phyloP scores from a whole-genome alignment of 2,888 invertebrate genomes.

The Rhodophaea formosa region DNA sequence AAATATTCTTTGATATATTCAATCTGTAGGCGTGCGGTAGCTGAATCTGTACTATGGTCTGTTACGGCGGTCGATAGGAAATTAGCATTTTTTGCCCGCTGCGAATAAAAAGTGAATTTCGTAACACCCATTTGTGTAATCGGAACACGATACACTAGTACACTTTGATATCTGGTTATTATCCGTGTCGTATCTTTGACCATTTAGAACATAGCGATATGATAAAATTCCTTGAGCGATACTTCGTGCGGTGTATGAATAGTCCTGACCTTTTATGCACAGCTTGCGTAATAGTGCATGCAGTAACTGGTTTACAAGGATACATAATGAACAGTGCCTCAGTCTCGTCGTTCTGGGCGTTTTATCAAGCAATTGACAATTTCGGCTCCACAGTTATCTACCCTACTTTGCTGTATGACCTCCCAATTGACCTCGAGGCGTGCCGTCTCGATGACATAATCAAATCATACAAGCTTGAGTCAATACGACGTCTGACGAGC shows the following conservation, averaged over 20 bases:
- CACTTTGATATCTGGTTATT: slow-evolving; percentile 28
- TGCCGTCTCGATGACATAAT: slow-evolving; percentile 53
- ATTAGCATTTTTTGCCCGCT: slow-evolving; percentile 29
- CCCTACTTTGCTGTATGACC: slow-evolving; percentile 50
- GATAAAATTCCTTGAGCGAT: slow-evolving; percentile 19
- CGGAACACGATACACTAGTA: slow-evolving; percentile 29
- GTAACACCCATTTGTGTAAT: slow-evolving; percentile 37
- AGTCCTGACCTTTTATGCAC: slow-evolving; percentile 25
- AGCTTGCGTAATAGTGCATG: slow-evolving; percentile 28
- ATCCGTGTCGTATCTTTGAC: slow-evolving; percentile 39
- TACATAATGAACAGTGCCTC: slow-evolving; percentile 19
- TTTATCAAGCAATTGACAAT: slow-evolving; percentile 37
- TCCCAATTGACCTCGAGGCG: slow-evolving; percentile 59
- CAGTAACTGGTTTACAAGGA: slow-evolving; percentile 36
- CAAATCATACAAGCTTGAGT: slow-evolving; percentile 34
- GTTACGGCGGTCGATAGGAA: slow-evolving; percentile 29
- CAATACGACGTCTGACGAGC: no score
- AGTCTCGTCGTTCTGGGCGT: slow-evolving; percentile 26
- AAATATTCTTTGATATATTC: slow-evolving; percentile 41
- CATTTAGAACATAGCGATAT: slow-evolving; percentile 12
- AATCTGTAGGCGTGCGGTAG: slow-evolving; percentile 41
- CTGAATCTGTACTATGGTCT: slow-evolving; percentile 43
- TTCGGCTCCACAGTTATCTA: slow-evolving; percentile 48
- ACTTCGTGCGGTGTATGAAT: slow-evolving; percentile 20
- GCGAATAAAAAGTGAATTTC: slow-evolving; percentile 41